Base-by-base conservation (phyloP, 2,113 vertebrate species). In the Mesocricetus auratus region DNA sequence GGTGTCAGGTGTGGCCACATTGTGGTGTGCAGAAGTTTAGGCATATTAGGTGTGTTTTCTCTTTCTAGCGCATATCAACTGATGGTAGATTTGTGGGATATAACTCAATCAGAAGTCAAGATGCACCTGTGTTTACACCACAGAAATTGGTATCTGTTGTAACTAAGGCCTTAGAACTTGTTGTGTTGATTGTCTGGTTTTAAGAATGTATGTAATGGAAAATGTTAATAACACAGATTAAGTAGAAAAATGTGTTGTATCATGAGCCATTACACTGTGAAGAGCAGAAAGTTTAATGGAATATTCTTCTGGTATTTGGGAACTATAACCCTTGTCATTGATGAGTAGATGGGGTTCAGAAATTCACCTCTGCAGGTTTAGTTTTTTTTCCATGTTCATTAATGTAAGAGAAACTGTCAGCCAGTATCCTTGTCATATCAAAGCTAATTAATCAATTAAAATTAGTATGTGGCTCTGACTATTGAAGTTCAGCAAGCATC, bases 341-440 rank as follows among this genome's bases (percentile, higher is more conserved):
- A 93, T 75, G 86, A 95, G 93, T 73, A 89, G 82, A 50, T 53
- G 33, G 62, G 62, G 74, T 60, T 69, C 66, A 94, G n/a, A 92
- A 71, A 81, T 60, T 90, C 75, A 56, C 86, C 58, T 88, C 42
- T 77, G 29, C 45, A 73, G 29, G 74, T 85, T 69, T 74, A 64
- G 36, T 47, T 68, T 90, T 75, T 69, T 91, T 95, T 26, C 17
- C 58, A 90, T 86, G 79, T 4, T 83, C 68, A 91, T 93, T 94
- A 81, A 71, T 47, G 39, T 82, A 60, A 96, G 60, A 82, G 53
- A 83, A 94, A 78, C 19, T 9, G 78, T 66, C 79, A 36, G 45
- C 19, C 64, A 71, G 45, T 73, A 64, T 56, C 77, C 71, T 33
- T 36, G 73, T 89, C 36, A 71, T 31, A 96, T 86, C 16, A 47